Evolutionary conservation across 2,888 invertebrate species (phyloP).

Genomic region (Ariolimax columbianus): DNA sequence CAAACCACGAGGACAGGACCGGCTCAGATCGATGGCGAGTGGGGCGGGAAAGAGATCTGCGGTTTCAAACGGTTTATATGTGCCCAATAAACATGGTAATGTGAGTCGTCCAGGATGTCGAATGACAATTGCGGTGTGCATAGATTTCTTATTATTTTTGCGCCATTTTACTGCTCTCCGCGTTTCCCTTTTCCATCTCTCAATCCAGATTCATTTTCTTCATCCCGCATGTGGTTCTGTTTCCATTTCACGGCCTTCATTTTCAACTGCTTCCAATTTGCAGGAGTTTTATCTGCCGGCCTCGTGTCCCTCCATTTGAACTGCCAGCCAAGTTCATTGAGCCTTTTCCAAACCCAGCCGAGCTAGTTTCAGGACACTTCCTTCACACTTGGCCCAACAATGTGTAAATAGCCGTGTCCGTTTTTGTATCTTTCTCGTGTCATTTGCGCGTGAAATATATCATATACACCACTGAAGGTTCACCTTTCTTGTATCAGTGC

Average conservation of each 20-base stretch:
- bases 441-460: not conserved
- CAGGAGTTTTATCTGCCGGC: not conserved
- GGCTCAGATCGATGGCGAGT: constrained; percentile 24
- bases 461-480: not conserved
- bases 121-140: constrained; percentile 43
- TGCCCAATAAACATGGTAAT: constrained; percentile 46
- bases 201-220: not conserved
- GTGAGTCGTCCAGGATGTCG: constrained; percentile 28
- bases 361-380: not conserved
- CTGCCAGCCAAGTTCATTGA: not conserved
- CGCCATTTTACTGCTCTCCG: constrained; percentile 21
- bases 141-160: constrained; percentile 40
- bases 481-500: not conserved
- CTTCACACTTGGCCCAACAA: not conserved
- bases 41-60: constrained; percentile 32
- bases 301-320: not conserved
- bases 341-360: not conserved
- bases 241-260: not conserved
- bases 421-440: not conserved
- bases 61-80: constrained; percentile 48
- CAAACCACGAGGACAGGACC: constrained; percentile 42
- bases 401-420: not conserved
- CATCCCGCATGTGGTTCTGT: not conserved
- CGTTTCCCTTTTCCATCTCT: not conserved
- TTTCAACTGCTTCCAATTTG: constrained; percentile 11